Conservation (phyloP, 2,888 invertebrate genomes). For the Athalia rosae region DNA sequence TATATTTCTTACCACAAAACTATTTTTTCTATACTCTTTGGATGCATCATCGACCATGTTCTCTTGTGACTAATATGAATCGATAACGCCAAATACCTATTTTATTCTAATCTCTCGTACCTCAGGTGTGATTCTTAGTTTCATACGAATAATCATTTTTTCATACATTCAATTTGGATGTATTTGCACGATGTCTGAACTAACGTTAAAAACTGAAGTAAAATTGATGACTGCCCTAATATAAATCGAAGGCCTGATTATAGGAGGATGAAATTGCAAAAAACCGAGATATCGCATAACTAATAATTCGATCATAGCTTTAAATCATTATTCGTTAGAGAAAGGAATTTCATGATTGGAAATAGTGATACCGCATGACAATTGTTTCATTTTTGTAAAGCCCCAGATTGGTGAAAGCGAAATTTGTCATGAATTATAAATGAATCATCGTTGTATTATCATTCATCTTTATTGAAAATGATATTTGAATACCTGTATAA, state of each 20-base stretch:
- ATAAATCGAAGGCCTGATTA: slow-evolving; percentile 9
- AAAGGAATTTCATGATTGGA: too few relatives aligned
- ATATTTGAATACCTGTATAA: neutral
- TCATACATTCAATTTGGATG: neutral
- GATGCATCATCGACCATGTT: slow-evolving; percentile 20
- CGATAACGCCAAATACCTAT: slow-evolving; percentile 2
- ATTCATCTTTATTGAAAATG: neutral
- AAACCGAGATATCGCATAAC: neutral
- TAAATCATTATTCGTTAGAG: neutral
- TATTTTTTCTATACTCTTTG: slow-evolving; percentile 7
- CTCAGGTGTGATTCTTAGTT: neutral
- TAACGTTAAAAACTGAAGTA: neutral
- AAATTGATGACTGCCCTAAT: neutral
- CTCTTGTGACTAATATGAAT: slow-evolving; percentile 27
- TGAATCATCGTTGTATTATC: neutral
- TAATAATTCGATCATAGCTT: slow-evolving; percentile 17
- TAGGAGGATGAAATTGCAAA: neutral
- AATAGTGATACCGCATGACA: too few relatives aligned
- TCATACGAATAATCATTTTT: neutral
- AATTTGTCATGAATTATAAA: too few relatives aligned
- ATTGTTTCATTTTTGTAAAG: too few relatives aligned
- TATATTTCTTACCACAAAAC: slow-evolving; percentile 13
- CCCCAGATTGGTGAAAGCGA: too few relatives aligned
- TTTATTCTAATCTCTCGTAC: neutral
- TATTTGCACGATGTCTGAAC: neutral